Conservation (phyloP, 2,888 invertebrate species). For the Ectemnius lituratus region DNA sequence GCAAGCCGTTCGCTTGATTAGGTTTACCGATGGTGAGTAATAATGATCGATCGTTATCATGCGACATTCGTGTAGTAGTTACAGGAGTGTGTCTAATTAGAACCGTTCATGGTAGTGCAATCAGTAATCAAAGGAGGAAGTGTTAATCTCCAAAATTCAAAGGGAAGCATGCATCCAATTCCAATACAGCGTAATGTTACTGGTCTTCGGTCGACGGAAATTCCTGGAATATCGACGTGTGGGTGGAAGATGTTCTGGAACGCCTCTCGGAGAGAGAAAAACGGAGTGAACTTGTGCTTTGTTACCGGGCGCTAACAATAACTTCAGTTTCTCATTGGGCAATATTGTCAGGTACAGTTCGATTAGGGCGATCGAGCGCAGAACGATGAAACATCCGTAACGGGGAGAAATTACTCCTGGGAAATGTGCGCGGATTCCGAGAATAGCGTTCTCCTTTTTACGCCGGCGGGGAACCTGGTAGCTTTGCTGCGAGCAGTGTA, state of each 20-base stretch:
- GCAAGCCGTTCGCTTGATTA: no score
- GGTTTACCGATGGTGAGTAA: background rate
- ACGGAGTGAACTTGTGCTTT: no score
- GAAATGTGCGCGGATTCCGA: background rate
- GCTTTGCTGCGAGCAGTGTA: background rate
- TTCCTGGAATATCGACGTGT: no score
- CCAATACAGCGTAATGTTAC: background rate
- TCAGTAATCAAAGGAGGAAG: slow-evolving; percentile 1
- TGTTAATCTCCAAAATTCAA: slow-evolving; percentile 3
- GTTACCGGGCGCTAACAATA: background rate
- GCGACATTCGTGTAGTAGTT: background rate
- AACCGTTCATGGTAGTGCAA: background rate
- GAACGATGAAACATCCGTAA: background rate
- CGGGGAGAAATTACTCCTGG: slow-evolving; percentile 7
- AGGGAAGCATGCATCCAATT: background rate
- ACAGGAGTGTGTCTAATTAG: background rate
- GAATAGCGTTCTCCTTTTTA: slow-evolving; percentile 3
- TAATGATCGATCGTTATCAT: background rate
- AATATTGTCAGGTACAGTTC: slow-evolving; percentile 4
- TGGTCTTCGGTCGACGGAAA: no score
- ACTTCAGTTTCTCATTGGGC: slow-evolving; percentile 1
- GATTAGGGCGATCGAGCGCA: background rate
- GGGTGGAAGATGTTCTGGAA: no score
- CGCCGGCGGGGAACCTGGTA: background rate
- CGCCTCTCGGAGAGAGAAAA: no score